phyloP scores from a whole-genome alignment of 2,113 vertebrate genomes.

The Phoenicopterus ruber region DNA sequence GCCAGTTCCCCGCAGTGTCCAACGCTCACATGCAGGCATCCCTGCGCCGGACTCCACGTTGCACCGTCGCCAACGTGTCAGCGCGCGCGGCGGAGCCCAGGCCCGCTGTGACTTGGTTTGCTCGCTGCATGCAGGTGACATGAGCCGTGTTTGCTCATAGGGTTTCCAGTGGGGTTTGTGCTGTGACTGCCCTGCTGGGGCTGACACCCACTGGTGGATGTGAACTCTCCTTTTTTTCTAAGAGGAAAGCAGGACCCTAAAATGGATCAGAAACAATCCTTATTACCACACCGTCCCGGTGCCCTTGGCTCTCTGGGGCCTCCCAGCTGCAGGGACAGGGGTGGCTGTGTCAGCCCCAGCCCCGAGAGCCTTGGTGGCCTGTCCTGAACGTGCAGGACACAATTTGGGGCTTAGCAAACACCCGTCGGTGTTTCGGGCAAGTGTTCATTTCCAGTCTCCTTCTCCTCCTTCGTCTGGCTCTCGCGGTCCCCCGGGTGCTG shows the following conservation, averaged over 20 bases:
- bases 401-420: background rate
- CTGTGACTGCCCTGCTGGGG: background rate
- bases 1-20: background rate
- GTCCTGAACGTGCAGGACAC: background rate
- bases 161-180: background rate
- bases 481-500: fast-evolving
- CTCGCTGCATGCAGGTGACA: background rate
- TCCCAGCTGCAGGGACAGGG: background rate
- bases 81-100: fast-evolving
- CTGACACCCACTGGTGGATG: background rate
- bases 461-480: background rate
- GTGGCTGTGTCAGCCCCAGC: background rate
- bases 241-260: background rate
- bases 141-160: fast-evolving
- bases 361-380: too few relatives aligned
- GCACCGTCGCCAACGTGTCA: fast-evolving
- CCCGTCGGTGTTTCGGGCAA: fast-evolving
- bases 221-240: background rate
- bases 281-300: too few relatives aligned
- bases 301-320: background rate
- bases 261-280: background rate
- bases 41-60: fast-evolving
- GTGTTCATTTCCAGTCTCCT: background rate
- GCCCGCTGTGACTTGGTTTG: background rate
- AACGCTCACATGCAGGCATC: background rate